Conservation (phyloP, 2,797 vertebrate species). For the Cynopterus sphinx region DNA sequence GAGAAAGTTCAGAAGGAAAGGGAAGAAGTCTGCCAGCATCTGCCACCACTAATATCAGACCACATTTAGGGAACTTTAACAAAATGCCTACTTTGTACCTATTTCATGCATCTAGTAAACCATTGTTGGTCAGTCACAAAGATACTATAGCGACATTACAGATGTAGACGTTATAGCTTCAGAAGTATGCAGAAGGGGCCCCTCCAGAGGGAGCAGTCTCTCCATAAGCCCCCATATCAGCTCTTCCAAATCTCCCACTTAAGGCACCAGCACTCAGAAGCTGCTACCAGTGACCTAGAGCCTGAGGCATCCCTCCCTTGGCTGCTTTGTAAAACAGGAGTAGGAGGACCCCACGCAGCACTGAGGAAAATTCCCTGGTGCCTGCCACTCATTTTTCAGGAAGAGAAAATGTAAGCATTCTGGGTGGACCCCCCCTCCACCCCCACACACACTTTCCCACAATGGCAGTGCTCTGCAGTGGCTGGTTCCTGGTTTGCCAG, state of each 20-base stretch:
- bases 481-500: accelerated
- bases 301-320: background rate
- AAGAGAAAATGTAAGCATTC: background rate
- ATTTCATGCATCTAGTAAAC: accelerated
- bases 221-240: accelerated
- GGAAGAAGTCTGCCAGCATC: background rate
- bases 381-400: background rate
- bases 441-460: accelerated
- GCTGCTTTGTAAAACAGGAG: too few relatives aligned
- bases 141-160: background rate
- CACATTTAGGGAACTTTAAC: background rate
- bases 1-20: background rate
- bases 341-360: background rate
- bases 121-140: background rate
- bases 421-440: too few relatives aligned
- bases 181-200: background rate
- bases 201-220: background rate
- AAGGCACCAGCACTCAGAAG: background rate
- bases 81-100: background rate
- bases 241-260: background rate
- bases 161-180: background rate
- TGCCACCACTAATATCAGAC: background rate
- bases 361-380: accelerated
- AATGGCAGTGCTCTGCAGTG: accelerated
- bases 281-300: background rate